Conservation (phyloP, 2,113 vertebrate species). For the Poecile atricapillus region DNA sequence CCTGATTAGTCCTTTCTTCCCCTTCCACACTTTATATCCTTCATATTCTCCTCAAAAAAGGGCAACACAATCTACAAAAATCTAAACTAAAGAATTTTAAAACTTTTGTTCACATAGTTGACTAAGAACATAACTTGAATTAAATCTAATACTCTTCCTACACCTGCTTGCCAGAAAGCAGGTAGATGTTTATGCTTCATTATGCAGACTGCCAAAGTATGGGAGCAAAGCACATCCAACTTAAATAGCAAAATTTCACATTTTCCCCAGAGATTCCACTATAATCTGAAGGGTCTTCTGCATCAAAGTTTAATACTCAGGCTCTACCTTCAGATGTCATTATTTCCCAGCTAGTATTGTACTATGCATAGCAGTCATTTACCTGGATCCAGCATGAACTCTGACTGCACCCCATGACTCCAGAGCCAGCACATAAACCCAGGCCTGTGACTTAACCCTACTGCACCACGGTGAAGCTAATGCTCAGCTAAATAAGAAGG, state of each 20-base stretch:
- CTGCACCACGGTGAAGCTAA: neutral
- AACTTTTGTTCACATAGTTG: neutral
- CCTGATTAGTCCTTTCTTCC: neutral
- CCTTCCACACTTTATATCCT: neutral
- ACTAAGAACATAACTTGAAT: neutral
- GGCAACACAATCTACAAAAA: neutral
- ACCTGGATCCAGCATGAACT: neutral
- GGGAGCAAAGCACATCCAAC: neutral
- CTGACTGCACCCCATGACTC: neutral
- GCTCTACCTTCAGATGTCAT: neutral
- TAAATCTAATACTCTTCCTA: neutral
- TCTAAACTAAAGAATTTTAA: neutral
- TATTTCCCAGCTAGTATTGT: neutral
- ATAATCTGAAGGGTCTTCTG: neutral
- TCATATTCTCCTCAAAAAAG: fast-evolving
- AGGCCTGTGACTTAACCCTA: neutral
- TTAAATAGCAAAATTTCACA: neutral
- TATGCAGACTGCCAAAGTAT: neutral
- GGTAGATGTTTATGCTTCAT: neutral
- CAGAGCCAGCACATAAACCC: neutral
- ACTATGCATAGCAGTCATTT: neutral
- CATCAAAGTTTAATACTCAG: neutral
- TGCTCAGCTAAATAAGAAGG: neutral
- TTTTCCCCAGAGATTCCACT: neutral
- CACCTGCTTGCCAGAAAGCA: neutral